phyloP scores from a whole-genome alignment of 1,140 invertebrate genomes.

The Elymnias hypermnestra region DNA sequence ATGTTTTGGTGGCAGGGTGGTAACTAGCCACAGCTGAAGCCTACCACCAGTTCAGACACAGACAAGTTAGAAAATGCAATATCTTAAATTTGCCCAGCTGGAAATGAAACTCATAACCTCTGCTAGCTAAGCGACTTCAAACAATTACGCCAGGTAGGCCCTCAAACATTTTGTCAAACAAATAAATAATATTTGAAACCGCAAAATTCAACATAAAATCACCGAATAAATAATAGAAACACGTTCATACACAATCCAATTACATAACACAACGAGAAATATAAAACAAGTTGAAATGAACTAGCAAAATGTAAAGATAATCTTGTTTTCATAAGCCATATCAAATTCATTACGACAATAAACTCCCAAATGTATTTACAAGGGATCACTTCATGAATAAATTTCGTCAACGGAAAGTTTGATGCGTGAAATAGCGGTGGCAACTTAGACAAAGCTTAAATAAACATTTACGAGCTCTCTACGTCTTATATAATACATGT shows the following conservation, averaged over 20 bases:
- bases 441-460: conserved; percentile 62
- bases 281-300: conserved; percentile 18
- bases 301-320: conserved; percentile 43
- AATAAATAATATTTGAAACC: no score
- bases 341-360: conserved; percentile 74
- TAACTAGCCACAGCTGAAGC: no score
- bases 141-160: no score
- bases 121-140: no score
- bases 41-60: no score
- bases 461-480: conserved; percentile 30
- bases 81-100: no score
- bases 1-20: no score
- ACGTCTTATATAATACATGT: no score
- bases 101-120: no score
- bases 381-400: conserved; percentile 72
- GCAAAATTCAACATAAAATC: no score
- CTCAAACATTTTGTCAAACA: no score
- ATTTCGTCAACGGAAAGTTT: conserved; percentile 69
- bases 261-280: background rate
- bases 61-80: no score
- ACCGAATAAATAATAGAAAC: background rate
- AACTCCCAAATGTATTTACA: conserved; percentile 73
- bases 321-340: conserved; percentile 63
- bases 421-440: conserved; percentile 63
- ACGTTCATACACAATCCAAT: background rate